Evolutionary conservation across 2,113 vertebrate species (phyloP).

Genomic region (Abramis brama): DNA sequence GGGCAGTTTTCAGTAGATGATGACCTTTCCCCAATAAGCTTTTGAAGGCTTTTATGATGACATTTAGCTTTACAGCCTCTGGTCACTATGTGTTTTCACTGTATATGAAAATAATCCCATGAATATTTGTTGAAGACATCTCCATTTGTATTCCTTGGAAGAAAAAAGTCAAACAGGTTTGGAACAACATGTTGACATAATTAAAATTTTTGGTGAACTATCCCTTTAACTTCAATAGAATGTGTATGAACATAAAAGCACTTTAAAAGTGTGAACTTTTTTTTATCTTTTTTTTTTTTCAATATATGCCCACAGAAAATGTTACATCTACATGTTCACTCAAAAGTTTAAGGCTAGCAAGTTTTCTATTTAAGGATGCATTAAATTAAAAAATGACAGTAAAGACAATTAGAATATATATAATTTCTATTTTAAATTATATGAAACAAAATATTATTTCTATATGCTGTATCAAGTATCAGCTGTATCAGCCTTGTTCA

Average conservation of each 20-base stretch:
- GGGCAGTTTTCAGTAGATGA: background rate
- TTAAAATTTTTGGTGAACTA: background rate
- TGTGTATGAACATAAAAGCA: background rate
- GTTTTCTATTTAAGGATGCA: no score
- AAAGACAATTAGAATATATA: background rate
- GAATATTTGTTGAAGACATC: background rate
- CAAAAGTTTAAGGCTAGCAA: no score
- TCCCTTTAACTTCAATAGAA: background rate
- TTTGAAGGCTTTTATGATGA: background rate
- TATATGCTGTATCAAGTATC: no score
- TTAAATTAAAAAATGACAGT: background rate
- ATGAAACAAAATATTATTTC: no score
- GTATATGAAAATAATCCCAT: background rate
- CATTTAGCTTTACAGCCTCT: background rate
- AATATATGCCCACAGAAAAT: background rate
- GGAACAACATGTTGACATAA: background rate
- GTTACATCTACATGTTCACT: background rate
- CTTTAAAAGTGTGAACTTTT: no score
- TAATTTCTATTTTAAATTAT: no score
- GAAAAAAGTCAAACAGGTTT: background rate
- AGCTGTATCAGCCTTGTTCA: background rate
- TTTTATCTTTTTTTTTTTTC: no score
- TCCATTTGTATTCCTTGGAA: background rate
- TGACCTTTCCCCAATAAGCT: background rate
- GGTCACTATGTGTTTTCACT: background rate